phyloP scores from a whole-genome alignment of 2,113 vertebrate genomes.

The Stegastes partitus region DNA sequence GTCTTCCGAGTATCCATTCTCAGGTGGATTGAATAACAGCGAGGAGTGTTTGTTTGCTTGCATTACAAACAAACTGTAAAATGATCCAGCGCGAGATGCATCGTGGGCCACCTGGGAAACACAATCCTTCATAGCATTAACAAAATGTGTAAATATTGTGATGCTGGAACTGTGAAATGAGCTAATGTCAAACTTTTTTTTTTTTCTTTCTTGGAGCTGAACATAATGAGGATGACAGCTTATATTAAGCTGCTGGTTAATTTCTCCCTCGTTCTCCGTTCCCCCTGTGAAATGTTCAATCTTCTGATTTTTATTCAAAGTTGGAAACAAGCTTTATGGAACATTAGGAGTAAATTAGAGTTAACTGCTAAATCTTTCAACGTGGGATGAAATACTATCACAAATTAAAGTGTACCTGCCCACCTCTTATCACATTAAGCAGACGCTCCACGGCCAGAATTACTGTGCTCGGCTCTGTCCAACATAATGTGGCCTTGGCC shows the following conservation, averaged over 20 bases:
- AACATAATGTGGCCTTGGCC: conserved; percentile 56
- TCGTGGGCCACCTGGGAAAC: conserved; percentile 44
- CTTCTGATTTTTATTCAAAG: conserved; percentile 12
- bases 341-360: conserved; percentile 9
- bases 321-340: not conserved
- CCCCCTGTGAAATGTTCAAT: not conserved
- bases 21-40: conserved; percentile 32
- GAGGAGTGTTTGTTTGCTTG: conserved; percentile 46
- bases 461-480: conserved; percentile 13
- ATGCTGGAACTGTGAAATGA: conserved; percentile 28
- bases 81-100: conserved; percentile 32
- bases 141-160: conserved; percentile 63
- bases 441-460: conserved; percentile 9
- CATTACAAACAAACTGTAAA: conserved; percentile 55
- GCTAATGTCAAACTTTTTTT: conserved; percentile 42
- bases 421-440: conserved; percentile 26
- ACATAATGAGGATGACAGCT: not conserved
- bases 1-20: conserved; percentile 31
- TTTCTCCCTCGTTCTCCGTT: not conserved
- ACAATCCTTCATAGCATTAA: conserved; percentile 29
- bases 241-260: not conserved
- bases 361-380: conserved; percentile 18
- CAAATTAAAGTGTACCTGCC: conserved; percentile 13
- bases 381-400: conserved; percentile 8
- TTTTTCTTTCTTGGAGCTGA: not conserved